A percentile compares a stretch with the other conserved stretches of the same genome.
These are phyloP conservation scores for Harpagoxenus sublaevis DNA, from an alignment of 2,888 invertebrate genomes.

Conservation along the genomic window DNA sequence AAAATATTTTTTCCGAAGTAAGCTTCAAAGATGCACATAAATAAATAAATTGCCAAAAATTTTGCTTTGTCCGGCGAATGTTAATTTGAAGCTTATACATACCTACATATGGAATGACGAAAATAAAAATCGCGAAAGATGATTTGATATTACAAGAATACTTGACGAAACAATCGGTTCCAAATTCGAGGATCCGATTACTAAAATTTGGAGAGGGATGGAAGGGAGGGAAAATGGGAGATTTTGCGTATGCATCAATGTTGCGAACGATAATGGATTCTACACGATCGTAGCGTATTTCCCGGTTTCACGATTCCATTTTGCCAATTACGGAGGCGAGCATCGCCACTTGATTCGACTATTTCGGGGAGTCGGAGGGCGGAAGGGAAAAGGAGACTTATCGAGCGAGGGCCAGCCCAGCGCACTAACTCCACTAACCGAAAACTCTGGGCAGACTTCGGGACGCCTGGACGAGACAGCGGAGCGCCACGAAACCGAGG, in stretches of 20 bases:
- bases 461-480: slow-evolving; percentile 65
- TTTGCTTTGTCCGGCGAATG: no score
- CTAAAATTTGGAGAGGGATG: background rate
- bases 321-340: slow-evolving; percentile 52
- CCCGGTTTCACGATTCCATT: slow-evolving; percentile 40
- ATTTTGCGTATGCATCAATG: slow-evolving; percentile 17
- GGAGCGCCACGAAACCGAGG: slow-evolving; percentile 57
- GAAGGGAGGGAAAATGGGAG: background rate
- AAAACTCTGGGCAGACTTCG: slow-evolving; percentile 64
- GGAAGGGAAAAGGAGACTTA: slow-evolving; percentile 24
- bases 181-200: slow-evolving; percentile 1
- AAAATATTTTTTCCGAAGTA: background rate
- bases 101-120: background rate
- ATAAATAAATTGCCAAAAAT: no score
- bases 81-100: background rate
- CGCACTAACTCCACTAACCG: slow-evolving; percentile 50
- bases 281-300: slow-evolving; percentile 10
- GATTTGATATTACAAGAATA: background rate
- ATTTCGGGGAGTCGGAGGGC: slow-evolving; percentile 18
- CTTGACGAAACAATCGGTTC: background rate
- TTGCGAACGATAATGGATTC: slow-evolving; percentile 18
- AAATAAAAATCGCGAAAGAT: background rate
- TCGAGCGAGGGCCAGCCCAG: slow-evolving; percentile 40
- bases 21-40: no score
- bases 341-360: slow-evolving; percentile 49